Percentiles rank a stretch among this genome's conserved stretches.
These are phyloP conservation scores for Lepisosteus osseus DNA, from an alignment of 2,113 vertebrate genomes.

Conservation along the genomic window DNA sequence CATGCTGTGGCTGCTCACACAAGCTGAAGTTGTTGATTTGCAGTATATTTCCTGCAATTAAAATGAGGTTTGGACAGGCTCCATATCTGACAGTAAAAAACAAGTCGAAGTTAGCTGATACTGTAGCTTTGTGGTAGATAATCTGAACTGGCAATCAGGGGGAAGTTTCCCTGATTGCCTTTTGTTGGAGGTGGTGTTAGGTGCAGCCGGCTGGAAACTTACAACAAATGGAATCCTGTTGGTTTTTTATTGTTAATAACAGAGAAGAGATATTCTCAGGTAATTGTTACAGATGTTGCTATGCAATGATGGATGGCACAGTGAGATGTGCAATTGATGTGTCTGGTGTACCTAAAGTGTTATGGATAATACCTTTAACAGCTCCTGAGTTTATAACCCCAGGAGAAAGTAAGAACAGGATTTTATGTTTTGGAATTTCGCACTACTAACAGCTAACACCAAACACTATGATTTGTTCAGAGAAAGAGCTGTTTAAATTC, in stretches of 20 bases:
- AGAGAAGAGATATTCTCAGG: background rate
- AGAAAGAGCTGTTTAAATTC: no score
- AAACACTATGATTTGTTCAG: no score
- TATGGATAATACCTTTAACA: no score
- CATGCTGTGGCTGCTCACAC: background rate
- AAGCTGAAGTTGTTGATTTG: background rate
- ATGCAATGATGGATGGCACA: background rate
- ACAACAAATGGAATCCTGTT: background rate
- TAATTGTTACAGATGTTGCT: background rate
- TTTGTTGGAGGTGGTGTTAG: background rate
- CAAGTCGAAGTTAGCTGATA: background rate
- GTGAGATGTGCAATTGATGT: no score
- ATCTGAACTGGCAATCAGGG: background rate
- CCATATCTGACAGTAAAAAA: background rate
- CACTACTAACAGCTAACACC: no score
- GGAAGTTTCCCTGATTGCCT: background rate
- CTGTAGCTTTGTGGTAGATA: background rate
- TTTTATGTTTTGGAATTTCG: no score
- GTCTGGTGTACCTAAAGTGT: no score
- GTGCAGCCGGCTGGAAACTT: constrained; percentile 1
- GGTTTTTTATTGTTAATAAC: background rate
- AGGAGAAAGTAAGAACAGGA: no score
- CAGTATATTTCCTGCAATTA: background rate
- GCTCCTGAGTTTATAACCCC: no score
- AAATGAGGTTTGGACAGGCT: background rate